Conservation (phyloP, 1,140 invertebrate species). For the Branchinecta lynchi region DNA sequence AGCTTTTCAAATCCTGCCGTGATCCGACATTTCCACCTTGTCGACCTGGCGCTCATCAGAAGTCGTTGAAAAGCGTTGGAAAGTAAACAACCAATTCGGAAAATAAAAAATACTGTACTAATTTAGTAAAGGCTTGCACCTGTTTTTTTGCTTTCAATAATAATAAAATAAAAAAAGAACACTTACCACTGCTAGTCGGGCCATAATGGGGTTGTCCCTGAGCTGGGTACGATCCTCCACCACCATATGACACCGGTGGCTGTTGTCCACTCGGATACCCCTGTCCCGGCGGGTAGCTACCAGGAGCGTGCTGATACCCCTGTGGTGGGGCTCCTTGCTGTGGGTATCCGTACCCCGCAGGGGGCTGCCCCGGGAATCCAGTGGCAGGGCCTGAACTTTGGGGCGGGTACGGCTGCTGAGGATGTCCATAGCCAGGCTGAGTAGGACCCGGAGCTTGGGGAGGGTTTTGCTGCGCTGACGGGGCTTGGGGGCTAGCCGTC, state of each 20-base stretch:
- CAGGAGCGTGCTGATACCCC: neutral
- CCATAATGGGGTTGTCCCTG: neutral
- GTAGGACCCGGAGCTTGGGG: neutral
- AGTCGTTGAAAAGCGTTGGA: too few relatives aligned
- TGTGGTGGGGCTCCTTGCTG: neutral
- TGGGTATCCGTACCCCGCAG: neutral
- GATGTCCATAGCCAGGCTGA: neutral
- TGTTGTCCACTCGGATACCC: neutral
- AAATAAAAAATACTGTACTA: too few relatives aligned
- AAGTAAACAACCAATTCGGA: too few relatives aligned
- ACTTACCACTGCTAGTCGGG: neutral
- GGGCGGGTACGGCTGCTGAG: neutral
- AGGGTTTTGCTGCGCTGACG: neutral
- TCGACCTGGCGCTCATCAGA: too few relatives aligned
- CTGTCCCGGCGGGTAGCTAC: neutral
- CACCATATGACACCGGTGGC: neutral
- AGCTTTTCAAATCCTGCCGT: too few relatives aligned
- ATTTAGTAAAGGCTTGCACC: too few relatives aligned
- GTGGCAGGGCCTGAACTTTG: neutral
- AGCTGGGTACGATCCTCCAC: neutral
- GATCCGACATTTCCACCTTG: too few relatives aligned
- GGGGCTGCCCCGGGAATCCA: neutral
- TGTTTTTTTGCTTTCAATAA: too few relatives aligned
- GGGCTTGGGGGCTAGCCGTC: neutral
- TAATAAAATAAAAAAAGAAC: neutral